A percentile compares a stretch with the other conserved stretches of the same genome.
Conservation (phyloP, 1,140 invertebrate genomes). For the Propsilocerus akamusi region DNA sequence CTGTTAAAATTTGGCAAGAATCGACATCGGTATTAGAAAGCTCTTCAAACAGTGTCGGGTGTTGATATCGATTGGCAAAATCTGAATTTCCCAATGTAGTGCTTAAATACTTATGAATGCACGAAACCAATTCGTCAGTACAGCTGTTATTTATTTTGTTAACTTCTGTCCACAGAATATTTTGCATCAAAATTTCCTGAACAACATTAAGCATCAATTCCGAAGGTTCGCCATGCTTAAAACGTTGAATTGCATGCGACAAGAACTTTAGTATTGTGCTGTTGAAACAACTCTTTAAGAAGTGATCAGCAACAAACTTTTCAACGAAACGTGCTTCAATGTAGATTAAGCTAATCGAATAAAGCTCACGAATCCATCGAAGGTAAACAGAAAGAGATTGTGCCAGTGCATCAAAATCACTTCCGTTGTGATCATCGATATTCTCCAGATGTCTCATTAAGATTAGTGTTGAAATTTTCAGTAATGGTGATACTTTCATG, state of each 20-base stretch:
- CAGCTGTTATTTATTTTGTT: background rate
- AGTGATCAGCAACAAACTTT: constrained; percentile 19
- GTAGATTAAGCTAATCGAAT: constrained; percentile 18
- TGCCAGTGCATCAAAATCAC: background rate
- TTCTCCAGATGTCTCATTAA: constrained; percentile 13
- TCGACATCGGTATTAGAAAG: background rate
- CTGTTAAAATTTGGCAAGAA: background rate
- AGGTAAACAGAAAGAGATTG: constrained; percentile 10
- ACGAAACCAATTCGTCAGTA: background rate
- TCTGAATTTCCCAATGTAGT: background rate
- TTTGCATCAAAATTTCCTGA: background rate
- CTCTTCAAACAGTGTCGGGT: background rate
- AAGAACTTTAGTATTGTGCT: constrained; percentile 11
- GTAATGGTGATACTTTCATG: constrained; percentile 19
- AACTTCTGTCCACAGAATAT: background rate
- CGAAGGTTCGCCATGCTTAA: background rate
- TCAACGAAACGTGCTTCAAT: constrained; percentile 19
- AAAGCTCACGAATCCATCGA: constrained; percentile 11
- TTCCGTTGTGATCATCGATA: constrained; percentile 7
- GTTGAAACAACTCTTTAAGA: constrained; percentile 11
- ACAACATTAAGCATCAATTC: background rate
- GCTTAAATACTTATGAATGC: background rate
- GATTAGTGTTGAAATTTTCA: constrained; percentile 14
- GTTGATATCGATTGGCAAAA: background rate
- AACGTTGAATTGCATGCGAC: constrained; percentile 7